Conservation (phyloP, 1,140 invertebrate genomes). For the Drosophila virilis region DNA sequence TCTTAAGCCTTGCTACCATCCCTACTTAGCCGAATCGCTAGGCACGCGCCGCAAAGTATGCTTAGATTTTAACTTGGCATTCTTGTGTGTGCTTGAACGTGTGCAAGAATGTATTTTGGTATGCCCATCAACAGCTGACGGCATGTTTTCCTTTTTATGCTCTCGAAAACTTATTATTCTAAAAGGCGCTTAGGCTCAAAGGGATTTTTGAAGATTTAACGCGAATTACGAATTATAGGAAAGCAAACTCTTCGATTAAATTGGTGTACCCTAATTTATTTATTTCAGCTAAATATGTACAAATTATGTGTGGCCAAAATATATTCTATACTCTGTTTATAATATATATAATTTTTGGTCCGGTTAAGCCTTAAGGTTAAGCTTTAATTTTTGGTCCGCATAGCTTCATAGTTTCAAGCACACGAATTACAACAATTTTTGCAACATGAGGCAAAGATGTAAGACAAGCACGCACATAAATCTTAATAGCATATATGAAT, state of each 20-base stretch:
- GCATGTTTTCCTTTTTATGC: slow-evolving; percentile 53
- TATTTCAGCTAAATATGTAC: slow-evolving; percentile 1
- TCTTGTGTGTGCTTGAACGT: slow-evolving; percentile 36
- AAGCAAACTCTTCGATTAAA: background rate
- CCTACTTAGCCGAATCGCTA: slow-evolving; percentile 29
- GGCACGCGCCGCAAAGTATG: slow-evolving; percentile 65
- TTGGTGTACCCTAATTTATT: slow-evolving; percentile 4
- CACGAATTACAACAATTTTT: background rate
- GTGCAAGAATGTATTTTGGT: slow-evolving; percentile 32
- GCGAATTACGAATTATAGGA: slow-evolving; percentile 12
- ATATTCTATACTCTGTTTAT: background rate
- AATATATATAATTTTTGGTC: background rate
- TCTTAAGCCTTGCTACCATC: slow-evolving; percentile 62
- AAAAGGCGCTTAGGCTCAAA: slow-evolving; percentile 67
- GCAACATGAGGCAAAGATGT: background rate
- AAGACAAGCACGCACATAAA: slow-evolving; percentile 3
- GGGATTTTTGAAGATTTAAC: slow-evolving; percentile 53
- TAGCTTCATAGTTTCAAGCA: background rate
- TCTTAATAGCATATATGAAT: slow-evolving; percentile 37
- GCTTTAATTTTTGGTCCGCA: background rate
- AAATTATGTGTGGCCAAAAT: background rate
- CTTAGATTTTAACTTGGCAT: slow-evolving; percentile 39
- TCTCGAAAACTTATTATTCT: slow-evolving; percentile 70
- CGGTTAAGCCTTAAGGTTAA: background rate
- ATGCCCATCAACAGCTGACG: slow-evolving; percentile 71